Conservation (phyloP, 2,888 invertebrate genomes). For the Muschampia plurimacula region DNA sequence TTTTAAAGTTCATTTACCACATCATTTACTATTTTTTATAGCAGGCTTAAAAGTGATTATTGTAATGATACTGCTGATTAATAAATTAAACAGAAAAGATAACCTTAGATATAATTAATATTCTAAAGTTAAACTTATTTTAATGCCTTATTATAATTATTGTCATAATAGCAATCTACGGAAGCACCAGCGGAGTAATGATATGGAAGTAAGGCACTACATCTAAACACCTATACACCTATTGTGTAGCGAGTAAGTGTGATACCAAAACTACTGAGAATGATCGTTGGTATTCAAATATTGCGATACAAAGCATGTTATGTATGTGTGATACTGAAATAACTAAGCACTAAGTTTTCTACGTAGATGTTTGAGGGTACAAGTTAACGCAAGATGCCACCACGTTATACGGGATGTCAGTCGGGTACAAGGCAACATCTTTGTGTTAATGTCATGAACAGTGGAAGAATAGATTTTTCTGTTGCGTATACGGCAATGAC, state of each 20-base stretch:
- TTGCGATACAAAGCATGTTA: constrained; percentile 25
- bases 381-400: neutral
- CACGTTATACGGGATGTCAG: too few species aligned
- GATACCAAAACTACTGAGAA: constrained; percentile 19
- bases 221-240: constrained; percentile 4
- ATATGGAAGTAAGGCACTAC: constrained; percentile 1
- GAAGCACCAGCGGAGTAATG: neutral
- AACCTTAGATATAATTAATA: neutral
- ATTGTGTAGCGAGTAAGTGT: constrained; percentile 2
- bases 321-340: constrained; percentile 17
- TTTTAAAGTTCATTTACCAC: too few species aligned
- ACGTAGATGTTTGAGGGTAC: constrained; percentile 79
- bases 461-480: constrained; percentile 9
- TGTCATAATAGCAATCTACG: neutral
- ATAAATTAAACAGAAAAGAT: too few species aligned
- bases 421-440: constrained; percentile 57
- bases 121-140: neutral
- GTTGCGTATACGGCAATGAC: neutral
- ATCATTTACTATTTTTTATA: too few species aligned
- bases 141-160: neutral
- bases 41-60: too few species aligned
- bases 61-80: too few species aligned
- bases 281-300: neutral
- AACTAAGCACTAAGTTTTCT: constrained; percentile 42
- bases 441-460: constrained; percentile 19